phyloP scores from a whole-genome alignment of 2,888 invertebrate genomes.

The Eustalomyia histrio region DNA sequence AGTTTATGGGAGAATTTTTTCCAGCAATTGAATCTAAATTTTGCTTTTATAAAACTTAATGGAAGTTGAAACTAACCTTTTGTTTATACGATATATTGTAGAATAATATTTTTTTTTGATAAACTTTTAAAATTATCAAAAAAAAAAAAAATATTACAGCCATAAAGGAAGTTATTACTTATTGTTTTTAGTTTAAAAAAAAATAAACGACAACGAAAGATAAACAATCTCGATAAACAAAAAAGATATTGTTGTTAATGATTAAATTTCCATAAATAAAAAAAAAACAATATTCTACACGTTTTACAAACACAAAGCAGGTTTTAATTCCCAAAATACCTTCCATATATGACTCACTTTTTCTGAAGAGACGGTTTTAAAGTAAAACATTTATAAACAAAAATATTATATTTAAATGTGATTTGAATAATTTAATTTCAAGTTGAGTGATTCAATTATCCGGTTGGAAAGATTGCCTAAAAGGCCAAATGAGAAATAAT shows the following conservation, averaged over 20 bases:
- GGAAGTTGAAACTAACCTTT: neutral
- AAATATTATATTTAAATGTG: slow-evolving; percentile 27
- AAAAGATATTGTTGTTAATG: slow-evolving; percentile 20
- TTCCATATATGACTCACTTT: slow-evolving; percentile 37
- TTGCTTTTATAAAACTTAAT: neutral
- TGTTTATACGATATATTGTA: too few species aligned
- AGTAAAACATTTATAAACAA: neutral
- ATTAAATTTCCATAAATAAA: slow-evolving; percentile 29
- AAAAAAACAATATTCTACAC: neutral
- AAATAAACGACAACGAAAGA: neutral
- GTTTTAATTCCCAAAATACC: slow-evolving; percentile 19
- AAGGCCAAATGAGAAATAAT: too few species aligned
- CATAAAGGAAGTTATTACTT: slow-evolving; percentile 27
- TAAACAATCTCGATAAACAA: neutral
- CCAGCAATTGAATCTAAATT: neutral
- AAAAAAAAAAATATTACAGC: too few species aligned
- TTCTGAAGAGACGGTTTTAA: neutral
- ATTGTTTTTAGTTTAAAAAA: neutral
- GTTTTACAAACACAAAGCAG: slow-evolving; percentile 19
- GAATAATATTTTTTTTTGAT: too few species aligned
- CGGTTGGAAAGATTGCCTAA: neutral
- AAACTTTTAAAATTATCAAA: too few species aligned
- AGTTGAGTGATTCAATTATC: slow-evolving; percentile 1
- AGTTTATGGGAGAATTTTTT: slow-evolving; percentile 1
- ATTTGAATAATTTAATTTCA: slow-evolving; percentile 44